Percentiles rank a stretch among this genome's conserved stretches.
These are phyloP conservation scores for Drosophila ustulata DNA, from an alignment of 2,888 invertebrate species.

Conservation along the genomic window DNA sequence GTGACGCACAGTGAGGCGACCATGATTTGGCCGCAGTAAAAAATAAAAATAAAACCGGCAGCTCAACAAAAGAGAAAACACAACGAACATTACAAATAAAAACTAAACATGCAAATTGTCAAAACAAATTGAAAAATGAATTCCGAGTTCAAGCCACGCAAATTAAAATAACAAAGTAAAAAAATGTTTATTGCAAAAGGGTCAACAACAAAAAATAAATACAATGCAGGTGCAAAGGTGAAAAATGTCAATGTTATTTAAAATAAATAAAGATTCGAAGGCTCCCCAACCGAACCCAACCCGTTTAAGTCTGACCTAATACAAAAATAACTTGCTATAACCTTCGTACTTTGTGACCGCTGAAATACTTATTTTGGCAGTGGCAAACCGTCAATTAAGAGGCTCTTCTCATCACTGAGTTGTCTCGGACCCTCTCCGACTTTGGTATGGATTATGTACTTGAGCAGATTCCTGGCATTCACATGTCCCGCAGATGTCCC, in stretches of 20 bases:
- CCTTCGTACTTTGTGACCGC: constrained; percentile 8
- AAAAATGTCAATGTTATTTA: constrained; percentile 10
- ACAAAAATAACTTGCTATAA: constrained; percentile 1
- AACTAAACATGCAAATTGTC: constrained; percentile 9
- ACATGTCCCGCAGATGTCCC: constrained; percentile 35
- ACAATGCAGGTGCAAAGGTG: constrained; percentile 80
- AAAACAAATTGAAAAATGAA: neutral
- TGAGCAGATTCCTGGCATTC: constrained; percentile 87
- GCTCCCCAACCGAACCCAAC: neutral
- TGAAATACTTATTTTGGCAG: constrained; percentile 40
- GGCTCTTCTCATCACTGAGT: constrained; percentile 84
- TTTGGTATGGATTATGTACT: constrained; percentile 93
- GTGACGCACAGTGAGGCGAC: constrained; percentile 28
- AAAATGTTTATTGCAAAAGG: constrained; percentile 32
- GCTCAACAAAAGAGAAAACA: neutral
- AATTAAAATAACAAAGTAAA: constrained; percentile 32
- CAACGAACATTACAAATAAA: constrained; percentile 3
- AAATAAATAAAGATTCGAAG: neutral
- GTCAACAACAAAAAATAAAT: constrained; percentile 39
- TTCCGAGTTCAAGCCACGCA: neutral
- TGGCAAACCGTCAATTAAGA: constrained; percentile 84
- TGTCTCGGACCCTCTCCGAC: constrained; percentile 91
- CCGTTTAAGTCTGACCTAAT: neutral
- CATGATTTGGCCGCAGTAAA: constrained; percentile 9
- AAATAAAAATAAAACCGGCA: constrained; percentile 14